A percentile compares a stretch with the other conserved stretches of the same genome.
Evolutionary conservation across 2,888 invertebrate genomes (phyloP).

Genomic region (Macrosiphum euphorbiae): DNA sequence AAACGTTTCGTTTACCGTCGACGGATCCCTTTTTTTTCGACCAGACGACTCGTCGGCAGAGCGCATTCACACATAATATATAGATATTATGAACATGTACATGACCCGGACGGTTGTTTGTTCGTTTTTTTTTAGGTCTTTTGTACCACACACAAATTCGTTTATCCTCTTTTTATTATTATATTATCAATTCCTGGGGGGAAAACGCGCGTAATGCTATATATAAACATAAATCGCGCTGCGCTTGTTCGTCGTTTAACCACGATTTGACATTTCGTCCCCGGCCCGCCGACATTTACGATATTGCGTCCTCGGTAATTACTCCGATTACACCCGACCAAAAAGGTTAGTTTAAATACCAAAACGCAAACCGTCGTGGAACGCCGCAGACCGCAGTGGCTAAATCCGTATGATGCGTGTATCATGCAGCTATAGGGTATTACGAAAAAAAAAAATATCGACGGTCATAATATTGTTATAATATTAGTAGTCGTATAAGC

Average conservation of each 20-base stretch:
- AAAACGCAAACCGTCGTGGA: not conserved
- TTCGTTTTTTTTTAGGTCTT: not conserved
- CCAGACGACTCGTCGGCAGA: slow-evolving; percentile 6
- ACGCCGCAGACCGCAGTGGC: not conserved
- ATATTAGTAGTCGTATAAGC: not conserved
- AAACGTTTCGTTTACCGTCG: slow-evolving; percentile 29
- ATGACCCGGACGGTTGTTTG: not conserved
- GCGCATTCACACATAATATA: not conserved
- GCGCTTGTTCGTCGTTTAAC: not conserved
- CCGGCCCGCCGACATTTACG: slow-evolving; percentile 53
- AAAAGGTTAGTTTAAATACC: slow-evolving; percentile 64
- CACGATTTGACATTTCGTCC: slow-evolving; percentile 47
- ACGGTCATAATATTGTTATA: not conserved
- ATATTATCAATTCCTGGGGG: not conserved
- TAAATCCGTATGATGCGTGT: not conserved
- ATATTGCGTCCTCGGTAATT: slow-evolving; percentile 29
- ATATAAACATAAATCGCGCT: not conserved
- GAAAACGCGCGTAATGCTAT: not conserved
- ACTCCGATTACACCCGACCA: slow-evolving; percentile 50
- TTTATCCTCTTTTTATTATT: slow-evolving; percentile 5
- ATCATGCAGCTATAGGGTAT: not conserved
- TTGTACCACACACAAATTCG: not conserved
- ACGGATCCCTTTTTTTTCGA: not conserved
- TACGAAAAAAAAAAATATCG: not conserved
- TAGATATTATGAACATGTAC: not conserved